Conservation (phyloP, 2,888 invertebrate genomes). For the Catocala nupta region DNA sequence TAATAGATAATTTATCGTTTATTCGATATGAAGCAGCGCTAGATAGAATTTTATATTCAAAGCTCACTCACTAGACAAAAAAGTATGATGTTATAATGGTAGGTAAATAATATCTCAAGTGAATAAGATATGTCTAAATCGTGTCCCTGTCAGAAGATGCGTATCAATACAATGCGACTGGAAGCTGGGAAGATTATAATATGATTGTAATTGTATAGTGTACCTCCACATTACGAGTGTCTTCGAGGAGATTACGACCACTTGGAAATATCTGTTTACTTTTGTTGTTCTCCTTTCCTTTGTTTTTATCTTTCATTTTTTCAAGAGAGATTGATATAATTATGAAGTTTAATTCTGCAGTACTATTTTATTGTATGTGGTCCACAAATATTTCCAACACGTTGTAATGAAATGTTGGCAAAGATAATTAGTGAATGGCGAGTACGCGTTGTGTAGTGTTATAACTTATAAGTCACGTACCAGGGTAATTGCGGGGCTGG, state of each 20-base stretch:
- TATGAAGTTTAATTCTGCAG: too few species aligned
- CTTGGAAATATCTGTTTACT: too few species aligned
- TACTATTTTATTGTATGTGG: neutral
- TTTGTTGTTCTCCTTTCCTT: too few species aligned
- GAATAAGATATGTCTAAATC: slow-evolving; percentile 24
- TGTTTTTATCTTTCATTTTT: too few species aligned
- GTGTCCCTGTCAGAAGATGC: slow-evolving; percentile 62
- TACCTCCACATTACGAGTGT: neutral
- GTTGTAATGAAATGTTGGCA: neutral
- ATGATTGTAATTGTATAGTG: neutral
- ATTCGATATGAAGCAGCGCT: slow-evolving; percentile 32
- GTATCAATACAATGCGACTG: slow-evolving; percentile 17
- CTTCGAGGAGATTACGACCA: neutral
- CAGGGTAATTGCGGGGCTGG: slow-evolving; percentile 94
- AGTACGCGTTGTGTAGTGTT: neutral
- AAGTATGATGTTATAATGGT: slow-evolving; percentile 48
- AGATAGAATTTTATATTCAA: slow-evolving; percentile 16
- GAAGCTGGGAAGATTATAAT: slow-evolving; percentile 29
- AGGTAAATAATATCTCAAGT: slow-evolving; percentile 1
- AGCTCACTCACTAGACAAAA: slow-evolving; percentile 43
- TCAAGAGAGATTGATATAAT: too few species aligned
- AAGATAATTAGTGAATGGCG: neutral
- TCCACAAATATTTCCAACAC: neutral
- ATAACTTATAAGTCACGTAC: slow-evolving; percentile 81
- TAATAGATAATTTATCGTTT: slow-evolving; percentile 1